phyloP scores from a whole-genome alignment of 2,113 vertebrate genomes.

The Typhlomys cinereus region DNA sequence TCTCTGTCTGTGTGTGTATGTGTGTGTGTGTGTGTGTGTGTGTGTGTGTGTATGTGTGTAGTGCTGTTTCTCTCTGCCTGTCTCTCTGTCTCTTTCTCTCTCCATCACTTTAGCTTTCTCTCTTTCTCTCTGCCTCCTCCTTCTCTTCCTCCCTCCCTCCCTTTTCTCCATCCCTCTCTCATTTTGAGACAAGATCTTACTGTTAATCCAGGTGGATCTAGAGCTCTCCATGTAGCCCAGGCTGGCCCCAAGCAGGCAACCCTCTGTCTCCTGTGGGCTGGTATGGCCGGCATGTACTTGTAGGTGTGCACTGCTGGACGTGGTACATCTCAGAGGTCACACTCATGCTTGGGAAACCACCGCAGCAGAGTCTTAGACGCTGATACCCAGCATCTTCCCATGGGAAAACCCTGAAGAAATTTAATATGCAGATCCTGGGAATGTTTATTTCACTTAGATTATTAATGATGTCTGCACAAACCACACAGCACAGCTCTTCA shows the following conservation, averaged over 20 bases:
- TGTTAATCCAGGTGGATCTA: neutral
- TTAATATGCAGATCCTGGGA: neutral
- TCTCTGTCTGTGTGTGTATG: too few relatives aligned
- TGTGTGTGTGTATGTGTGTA: too few relatives aligned
- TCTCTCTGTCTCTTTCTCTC: neutral
- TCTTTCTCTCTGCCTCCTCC: neutral
- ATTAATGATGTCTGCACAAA: neutral
- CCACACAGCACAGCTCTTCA: neutral
- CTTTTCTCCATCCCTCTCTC: too few relatives aligned
- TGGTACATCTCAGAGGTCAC: neutral
- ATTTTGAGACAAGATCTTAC: neutral
- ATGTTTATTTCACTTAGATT: neutral
- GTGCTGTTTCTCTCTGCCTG: too few relatives aligned
- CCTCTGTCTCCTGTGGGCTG: too few relatives aligned
- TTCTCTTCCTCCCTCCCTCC: too few relatives aligned
- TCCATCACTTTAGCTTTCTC: neutral
- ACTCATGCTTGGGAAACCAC: neutral
- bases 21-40: too few relatives aligned
- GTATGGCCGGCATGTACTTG: too few relatives aligned
- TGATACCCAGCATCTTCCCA: neutral
- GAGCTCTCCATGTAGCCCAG: neutral
- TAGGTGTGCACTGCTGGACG: neutral
- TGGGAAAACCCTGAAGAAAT: neutral
- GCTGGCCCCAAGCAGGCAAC: neutral
- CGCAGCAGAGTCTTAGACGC: neutral